These are phyloP conservation scores for Osmerus mordax DNA, from an alignment of 2,113 vertebrate genomes.

Conservation along the genomic window DNA sequence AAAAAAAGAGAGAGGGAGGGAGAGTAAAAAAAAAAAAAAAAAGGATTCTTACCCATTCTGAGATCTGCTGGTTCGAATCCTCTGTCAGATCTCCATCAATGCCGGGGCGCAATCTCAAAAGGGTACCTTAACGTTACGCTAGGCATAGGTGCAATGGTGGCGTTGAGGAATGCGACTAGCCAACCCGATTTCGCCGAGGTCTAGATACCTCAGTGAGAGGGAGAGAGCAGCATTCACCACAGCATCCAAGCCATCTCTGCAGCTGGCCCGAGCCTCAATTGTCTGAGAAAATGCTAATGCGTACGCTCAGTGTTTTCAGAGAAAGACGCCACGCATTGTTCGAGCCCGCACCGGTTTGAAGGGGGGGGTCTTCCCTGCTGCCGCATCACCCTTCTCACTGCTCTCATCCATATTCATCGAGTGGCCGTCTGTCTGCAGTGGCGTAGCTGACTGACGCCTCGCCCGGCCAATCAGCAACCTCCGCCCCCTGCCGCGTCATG, in stretches of 20 bases:
- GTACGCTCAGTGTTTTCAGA: conserved; percentile 72
- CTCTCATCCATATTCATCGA: conserved; percentile 77
- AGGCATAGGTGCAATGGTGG: conserved; percentile 71
- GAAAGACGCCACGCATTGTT: conserved; percentile 75
- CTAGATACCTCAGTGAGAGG: conserved; percentile 66
- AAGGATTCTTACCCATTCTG: conserved; percentile 71
- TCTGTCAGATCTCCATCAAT: conserved; percentile 74
- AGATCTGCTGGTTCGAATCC: conserved; percentile 70
- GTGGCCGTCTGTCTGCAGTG: conserved; percentile 72
- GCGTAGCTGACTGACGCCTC: conserved; percentile 55
- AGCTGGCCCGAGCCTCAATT: conserved; percentile 72
- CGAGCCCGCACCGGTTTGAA: conserved; percentile 74
- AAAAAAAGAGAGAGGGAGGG: conserved; percentile 36
- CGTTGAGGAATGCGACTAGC: conserved; percentile 72
- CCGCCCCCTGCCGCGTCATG: conserved; percentile 53
- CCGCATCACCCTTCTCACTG: conserved; percentile 76
- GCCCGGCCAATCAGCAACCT: conserved; percentile 53
- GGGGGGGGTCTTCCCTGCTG: conserved; percentile 69
- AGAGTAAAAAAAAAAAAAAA: too few relatives aligned
- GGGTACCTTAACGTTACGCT: conserved; percentile 66
- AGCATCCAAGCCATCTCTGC: conserved; percentile 71
- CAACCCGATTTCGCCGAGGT: conserved; percentile 65
- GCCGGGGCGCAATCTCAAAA: conserved; percentile 66
- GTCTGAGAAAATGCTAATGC: conserved; percentile 76
- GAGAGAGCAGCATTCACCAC: conserved; percentile 67